Percentiles rank a stretch among this genome's conserved stretches.
phyloP scores from a whole-genome alignment of 2,797 vertebrate species.

The Chloroceryle amazona region DNA sequence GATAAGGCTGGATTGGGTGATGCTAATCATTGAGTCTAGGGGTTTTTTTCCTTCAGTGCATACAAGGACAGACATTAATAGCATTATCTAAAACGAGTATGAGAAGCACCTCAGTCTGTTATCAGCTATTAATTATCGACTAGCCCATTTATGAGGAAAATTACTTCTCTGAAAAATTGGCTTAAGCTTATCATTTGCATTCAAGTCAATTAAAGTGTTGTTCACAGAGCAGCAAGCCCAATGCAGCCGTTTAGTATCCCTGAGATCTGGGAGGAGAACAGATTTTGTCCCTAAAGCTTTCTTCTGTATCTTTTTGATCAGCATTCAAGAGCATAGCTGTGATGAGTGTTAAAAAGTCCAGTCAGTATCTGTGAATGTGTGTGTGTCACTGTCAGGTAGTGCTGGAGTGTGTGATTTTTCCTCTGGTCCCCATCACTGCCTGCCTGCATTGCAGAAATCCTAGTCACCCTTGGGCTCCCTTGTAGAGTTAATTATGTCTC shows the following conservation, averaged over 20 bases:
- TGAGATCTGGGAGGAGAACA: background rate
- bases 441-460: background rate
- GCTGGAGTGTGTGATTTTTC: background rate
- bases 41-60: background rate
- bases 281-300: background rate
- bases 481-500: background rate
- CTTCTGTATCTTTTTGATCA: background rate
- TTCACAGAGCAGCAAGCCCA: background rate
- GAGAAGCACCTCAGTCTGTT: background rate
- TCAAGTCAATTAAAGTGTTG: background rate
- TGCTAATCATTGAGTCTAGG: background rate
- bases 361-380: background rate
- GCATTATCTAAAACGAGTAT: background rate
- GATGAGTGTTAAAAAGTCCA: background rate
- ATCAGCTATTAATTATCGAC: background rate
- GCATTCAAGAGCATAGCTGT: background rate
- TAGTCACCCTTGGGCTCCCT: background rate
- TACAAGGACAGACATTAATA: background rate
- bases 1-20: background rate
- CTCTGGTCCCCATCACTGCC: accelerated
- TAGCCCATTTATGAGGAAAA: background rate
- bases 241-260: background rate
- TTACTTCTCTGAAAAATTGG: background rate
- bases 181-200: background rate
- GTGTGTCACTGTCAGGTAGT: background rate